Evolutionary conservation across 2,113 vertebrate species (phyloP), one percentile per base, ranked within the genome.

Genomic region (Rhinoptilus africanus): DNA sequence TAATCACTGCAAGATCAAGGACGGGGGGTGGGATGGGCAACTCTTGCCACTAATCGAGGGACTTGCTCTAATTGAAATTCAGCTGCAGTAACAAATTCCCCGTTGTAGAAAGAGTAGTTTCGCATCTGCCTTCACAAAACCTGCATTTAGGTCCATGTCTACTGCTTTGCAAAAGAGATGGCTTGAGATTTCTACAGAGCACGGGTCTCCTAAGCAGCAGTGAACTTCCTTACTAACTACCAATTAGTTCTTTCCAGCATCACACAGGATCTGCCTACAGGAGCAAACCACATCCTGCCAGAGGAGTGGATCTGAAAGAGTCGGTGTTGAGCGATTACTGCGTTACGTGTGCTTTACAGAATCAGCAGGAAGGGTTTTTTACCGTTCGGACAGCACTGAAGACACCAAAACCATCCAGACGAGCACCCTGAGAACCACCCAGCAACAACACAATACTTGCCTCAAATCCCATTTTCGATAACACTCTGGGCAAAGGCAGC

Each of bases 251-350:
- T 26, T 76, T 45, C 64, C 59, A 77, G 81, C 47, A 27, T 13
- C 0, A 1, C n/a, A 13, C 14, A 37, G 53, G 64, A 43, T n/a
- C 17, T 14, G 18, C n/a, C 22, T 4, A 48, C 63, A 23, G 1
- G 8, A 59, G 37, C 57, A 47, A 73, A 37, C 8, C 12, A 37
- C 3, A 37, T 2, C 16, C 39, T 5, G 47, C 39, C 50, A 32
- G 10, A 57, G 27, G 17, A 78, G 41, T 6, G 34, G 41, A 43
- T 27, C 32, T 27, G 8, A 23, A 60, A 30, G 39, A 77, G 45
- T 1, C 14, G 47, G 23, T 8, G 30, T 3, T 7, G 88, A 50
- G 57, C 2, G 45, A 45, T 13, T 11, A 18, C 3, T 27, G 64
- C 12, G 20, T 56, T 12, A 27, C 4, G 0, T 8, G 30, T 15